phyloP scores from a whole-genome alignment of 2,797 vertebrate genomes.

The Thripadectes ignobilis region DNA sequence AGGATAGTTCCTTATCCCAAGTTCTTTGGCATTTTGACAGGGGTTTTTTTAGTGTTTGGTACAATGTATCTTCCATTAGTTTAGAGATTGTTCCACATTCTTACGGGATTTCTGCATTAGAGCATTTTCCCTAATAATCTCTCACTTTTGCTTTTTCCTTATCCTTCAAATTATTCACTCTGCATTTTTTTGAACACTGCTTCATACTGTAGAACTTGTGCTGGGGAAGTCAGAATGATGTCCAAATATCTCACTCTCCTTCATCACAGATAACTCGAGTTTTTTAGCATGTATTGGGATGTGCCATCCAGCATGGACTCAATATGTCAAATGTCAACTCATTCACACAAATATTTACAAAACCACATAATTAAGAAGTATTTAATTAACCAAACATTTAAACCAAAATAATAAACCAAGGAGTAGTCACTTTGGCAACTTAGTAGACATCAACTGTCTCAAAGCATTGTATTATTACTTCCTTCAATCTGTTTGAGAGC shows the following conservation, averaged over 20 bases:
- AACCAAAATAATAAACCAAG: not conserved
- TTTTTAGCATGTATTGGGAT: not conserved
- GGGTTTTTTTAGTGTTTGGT: not conserved
- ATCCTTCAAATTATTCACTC: not conserved
- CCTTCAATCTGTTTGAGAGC: not conserved
- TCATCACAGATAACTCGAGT: not conserved
- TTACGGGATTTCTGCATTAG: not conserved
- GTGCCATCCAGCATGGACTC: not conserved
- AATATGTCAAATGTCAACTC: not conserved
- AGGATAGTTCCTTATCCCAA: conserved; percentile 8
- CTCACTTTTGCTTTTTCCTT: not conserved
- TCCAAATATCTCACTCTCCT: not conserved
- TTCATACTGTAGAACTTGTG: not conserved
- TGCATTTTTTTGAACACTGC: not conserved
- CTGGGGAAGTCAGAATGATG: not conserved
- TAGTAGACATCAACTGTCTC: not conserved
- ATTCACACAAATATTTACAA: not conserved
- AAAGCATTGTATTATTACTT: not conserved
- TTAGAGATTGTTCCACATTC: not conserved
- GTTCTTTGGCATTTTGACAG: not conserved
- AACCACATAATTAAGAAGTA: not conserved
- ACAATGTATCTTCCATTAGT: not conserved
- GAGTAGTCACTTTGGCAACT: not conserved
- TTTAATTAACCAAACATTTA: not conserved
- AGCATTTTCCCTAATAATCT: not conserved